Base-by-base conservation (phyloP, 2,888 invertebrate species). In the Macrosoma leucophasiata region DNA sequence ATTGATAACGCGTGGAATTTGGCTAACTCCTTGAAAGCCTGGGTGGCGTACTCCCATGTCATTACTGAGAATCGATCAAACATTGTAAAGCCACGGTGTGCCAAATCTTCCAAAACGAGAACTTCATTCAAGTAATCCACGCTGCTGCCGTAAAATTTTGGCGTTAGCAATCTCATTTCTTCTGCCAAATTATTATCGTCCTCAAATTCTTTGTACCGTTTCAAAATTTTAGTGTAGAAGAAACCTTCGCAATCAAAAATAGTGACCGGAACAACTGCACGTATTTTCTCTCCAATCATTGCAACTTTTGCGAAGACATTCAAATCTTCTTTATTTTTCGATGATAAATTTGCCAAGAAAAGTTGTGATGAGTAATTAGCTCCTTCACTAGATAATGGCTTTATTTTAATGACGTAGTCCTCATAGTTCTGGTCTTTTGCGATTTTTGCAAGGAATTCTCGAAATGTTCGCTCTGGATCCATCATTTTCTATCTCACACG, bases 351-450 rank as follows among this genome's bases (percentile, higher is more conserved):
- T 1, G 53, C 53, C 13, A 45, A 33, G 31, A 50, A 62, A 1
- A 72, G 36, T n/a, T 48, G 46, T 0, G 73, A 67, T 0, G 65
- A 65, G 39, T 62, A 71, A 41, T 72, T 74, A 0, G 62, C 67
- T 2, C 73, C 74, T 3, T 48, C 63, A 1, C 57, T 60, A 3
- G 50, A 46, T 4, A 63, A 44, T 1, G 56, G 45, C n/a, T 53
- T 46, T 6, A 72, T 12, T 13, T 51, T 40, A 2, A 63, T 33
- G 9, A 55, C 43, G 17, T 46, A 36, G 5, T 58, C 37, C 12
- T 47, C 25, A 36, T 58, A 63, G 2, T 50, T 38, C 5, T 55
- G 49, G 25, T 58, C 49, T n/a, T 26, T 34, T 3, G 67, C 56
- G 19, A 71, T 55, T 25, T 48, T 46, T 15, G 55, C 41, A 20